These are phyloP conservation scores for Drepana arcuata DNA, from an alignment of 1,140 invertebrate species.

Conservation along the genomic window DNA sequence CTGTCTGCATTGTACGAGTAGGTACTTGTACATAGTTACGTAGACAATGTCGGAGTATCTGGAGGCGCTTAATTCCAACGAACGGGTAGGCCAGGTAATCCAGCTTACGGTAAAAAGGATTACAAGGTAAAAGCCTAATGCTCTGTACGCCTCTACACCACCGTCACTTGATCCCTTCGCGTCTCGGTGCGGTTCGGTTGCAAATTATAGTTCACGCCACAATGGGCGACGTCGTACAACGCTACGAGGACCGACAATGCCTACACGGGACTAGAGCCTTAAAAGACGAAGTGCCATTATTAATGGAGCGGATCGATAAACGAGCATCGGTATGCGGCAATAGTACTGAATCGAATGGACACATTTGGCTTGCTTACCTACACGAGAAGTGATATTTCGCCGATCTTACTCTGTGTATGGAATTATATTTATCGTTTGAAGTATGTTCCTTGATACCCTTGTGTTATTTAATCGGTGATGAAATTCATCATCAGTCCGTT, in stretches of 20 bases:
- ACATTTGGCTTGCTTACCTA: conserved; percentile 23
- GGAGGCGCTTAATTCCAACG: conserved; percentile 33
- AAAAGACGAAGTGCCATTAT: conserved; percentile 41
- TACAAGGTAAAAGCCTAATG: conserved; percentile 53
- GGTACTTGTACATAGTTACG: conserved; percentile 22
- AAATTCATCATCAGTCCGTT: no score
- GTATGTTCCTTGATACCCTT: no score
- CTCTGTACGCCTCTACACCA: conserved; percentile 33
- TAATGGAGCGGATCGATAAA: conserved; percentile 29
- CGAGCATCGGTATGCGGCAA: conserved; percentile 30
- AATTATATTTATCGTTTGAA: no score
- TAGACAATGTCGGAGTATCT: conserved; percentile 41
- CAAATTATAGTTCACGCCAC: conserved; percentile 55
- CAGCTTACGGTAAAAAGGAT: conserved; percentile 54
- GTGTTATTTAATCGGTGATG: no score
- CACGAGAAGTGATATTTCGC: conserved; percentile 18
- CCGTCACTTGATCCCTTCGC: conserved; percentile 50
- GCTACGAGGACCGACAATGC: conserved; percentile 33
- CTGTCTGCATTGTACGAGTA: no score
- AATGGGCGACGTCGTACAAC: conserved; percentile 37
- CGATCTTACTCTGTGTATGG: no score
- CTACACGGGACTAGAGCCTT: conserved; percentile 26
- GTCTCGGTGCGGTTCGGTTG: conserved; percentile 49
- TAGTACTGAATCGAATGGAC: conserved; percentile 16
- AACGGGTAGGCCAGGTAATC: conserved; percentile 52